phyloP scores from a whole-genome alignment of 1,140 invertebrate genomes.

The Ostrea denselamellosa region DNA sequence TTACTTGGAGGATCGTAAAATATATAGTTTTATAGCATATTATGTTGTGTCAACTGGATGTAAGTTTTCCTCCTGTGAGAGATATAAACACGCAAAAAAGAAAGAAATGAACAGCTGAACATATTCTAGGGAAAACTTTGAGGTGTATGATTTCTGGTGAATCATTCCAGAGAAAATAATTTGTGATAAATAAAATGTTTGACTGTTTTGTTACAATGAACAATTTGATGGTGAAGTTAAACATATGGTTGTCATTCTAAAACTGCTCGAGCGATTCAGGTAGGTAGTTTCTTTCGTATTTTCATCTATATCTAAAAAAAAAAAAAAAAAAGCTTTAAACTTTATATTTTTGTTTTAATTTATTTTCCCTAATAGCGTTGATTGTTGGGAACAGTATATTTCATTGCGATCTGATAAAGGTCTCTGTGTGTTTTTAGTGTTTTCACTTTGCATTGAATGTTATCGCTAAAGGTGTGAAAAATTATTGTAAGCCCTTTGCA shows the following conservation, averaged over 20 bases:
- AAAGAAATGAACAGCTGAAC: not conserved
- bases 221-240: not conserved
- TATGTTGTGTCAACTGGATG: not conserved
- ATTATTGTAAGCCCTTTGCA: slow-evolving; percentile 33
- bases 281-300: not conserved
- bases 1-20: not conserved
- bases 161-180: slow-evolving; percentile 24
- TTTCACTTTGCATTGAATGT: slow-evolving; percentile 17
- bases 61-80: not conserved
- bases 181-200: slow-evolving; percentile 39
- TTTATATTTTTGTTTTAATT: not conserved
- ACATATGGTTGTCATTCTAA: slow-evolving; percentile 25
- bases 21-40: not conserved
- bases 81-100: not conserved
- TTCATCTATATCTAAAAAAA: not conserved
- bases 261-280: not conserved
- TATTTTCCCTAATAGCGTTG: not conserved
- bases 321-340: not conserved
- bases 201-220: slow-evolving; percentile 23
- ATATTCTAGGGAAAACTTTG: not conserved
- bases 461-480: slow-evolving; percentile 37
- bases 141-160: slow-evolving; percentile 10
- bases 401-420: not conserved
- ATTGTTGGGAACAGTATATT: not conserved
- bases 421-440: not conserved